These are phyloP conservation scores for Phrynocephalus guinanensis DNA, from an alignment of 2,797 vertebrate species.

Conservation along the genomic window DNA sequence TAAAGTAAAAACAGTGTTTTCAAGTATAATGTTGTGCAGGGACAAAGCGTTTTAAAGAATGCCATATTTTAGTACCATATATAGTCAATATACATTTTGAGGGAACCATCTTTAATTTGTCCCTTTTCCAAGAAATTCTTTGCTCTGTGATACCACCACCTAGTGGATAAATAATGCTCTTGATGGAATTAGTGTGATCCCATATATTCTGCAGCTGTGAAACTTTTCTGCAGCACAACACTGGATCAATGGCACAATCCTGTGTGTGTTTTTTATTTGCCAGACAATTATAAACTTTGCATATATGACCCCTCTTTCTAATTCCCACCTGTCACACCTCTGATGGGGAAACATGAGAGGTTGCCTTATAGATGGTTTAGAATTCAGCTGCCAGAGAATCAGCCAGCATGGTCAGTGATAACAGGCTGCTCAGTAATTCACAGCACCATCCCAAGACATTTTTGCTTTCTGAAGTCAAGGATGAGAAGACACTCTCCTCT, in stretches of 20 bases:
- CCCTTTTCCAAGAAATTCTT: constrained; percentile 20
- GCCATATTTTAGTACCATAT: no score
- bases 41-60: constrained; percentile 45
- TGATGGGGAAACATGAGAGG: not conserved
- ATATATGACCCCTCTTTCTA: not conserved
- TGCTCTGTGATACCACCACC: constrained; percentile 72
- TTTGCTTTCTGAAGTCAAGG: no score
- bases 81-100: constrained; percentile 30
- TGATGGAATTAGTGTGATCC: constrained; percentile 26
- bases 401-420: no score
- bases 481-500: no score
- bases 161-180: constrained; percentile 50
- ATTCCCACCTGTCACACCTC: not conserved
- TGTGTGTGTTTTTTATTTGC: not conserved
- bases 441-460: no score
- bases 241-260: not conserved
- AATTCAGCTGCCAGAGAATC: no score
- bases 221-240: constrained; percentile 41
- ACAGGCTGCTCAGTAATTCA: no score
- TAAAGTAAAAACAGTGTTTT: constrained; percentile 61
- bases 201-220: constrained; percentile 18
- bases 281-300: not conserved
- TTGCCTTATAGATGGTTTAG: not conserved
- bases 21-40: constrained; percentile 48
- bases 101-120: not conserved